Evolutionary conservation across 1,140 invertebrate species (phyloP), one percentile per base, ranked within the genome.

Genomic region (Parapsyche elsis): DNA sequence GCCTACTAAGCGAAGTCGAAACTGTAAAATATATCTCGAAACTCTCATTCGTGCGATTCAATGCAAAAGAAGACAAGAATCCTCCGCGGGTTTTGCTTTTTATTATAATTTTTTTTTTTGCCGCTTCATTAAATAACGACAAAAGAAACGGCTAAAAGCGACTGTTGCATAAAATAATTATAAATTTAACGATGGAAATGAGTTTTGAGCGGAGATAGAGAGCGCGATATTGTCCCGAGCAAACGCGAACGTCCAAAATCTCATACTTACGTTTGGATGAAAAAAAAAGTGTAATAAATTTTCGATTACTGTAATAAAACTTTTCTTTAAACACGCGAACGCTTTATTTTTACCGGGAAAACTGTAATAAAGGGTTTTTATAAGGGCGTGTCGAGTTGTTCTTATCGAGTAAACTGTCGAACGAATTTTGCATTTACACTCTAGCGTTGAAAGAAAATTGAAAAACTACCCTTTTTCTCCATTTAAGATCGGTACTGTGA

Each of bases 301-400:
- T 21, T 19, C 57, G 57, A 61, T 61, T 61, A 61, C 57, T 61
- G 57, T 61, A 61, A 61, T 61, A 61, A 61, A 61, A 61, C 57
- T 61, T 61, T 61, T 61, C 57, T 21, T 61, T 61, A 19, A 16
- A 21, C 57, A 61, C 57, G 57, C 57, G 57, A 61, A 61, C 57
- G 16, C 21, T 61, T 61, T 21, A 61, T 61, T 9, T 61, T 21
- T 21, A 61, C 14, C 16, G 57, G 21, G 16, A 16, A 21, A 61
- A 19, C 1, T 61, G 57, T 61, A 61, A 61, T 61, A 61, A 61
- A 61, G 5, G 57, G 57, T 21, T 19, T 61, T 19, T 19, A 61
- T 21, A 21, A 61, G 57, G 57, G 57, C 57, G 57, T 61, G 57
- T 61, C 57, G 57, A 21, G 12, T 19, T 61, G 57, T 19, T 61